Evolutionary conservation across 2,113 vertebrate genomes (phyloP), one percentile per base, ranked within the genome.

Genomic region (Leucosticte australis): DNA sequence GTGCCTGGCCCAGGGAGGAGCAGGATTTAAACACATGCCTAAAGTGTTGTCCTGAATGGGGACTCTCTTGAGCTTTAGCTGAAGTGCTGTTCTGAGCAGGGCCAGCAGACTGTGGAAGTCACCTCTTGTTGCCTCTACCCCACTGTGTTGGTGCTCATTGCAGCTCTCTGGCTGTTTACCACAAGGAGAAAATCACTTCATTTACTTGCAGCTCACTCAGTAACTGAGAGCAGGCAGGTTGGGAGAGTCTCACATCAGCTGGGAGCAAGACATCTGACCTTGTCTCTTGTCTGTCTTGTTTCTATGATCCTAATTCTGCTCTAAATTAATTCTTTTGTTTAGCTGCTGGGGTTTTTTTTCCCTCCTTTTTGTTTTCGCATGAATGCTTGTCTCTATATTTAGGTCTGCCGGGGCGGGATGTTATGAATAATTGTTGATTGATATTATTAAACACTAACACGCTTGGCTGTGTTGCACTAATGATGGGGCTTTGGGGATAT

Each of bases 381-480:
- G 92, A 95, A 94, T 92, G 93, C 92, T 86, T n/a, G 64, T 86
- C 93, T 94, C 90, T 96, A 92, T 95, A 96, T 97, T 96, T 96
- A 96, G 92, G 53, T 81, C 93, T 94, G 90, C 92, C 0, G 4
- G 88, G 69, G 70, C 17, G 80, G 92, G 95, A 92, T 96, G 90
- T 96, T 96, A 75, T 86, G 65, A 94, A 95, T 94, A 90, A 88
- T 90, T 95, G 96, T 94, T 94, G 93, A 86, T 81, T 96, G 93
- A 89, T 95, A 92, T 90, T 96, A 96, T 94, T 94, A 96, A 96
- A 96, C 80, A 71, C 83, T 90, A 95, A 90, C 92, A 90, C 57
- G 76, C 95, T 97, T 96, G 94, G 83, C 86, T 96, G 95, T 95
- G 83, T 93, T 94, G 94, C 90, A 96, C 92, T 96, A 96, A 97